These are phyloP conservation scores for Brachionichthys hirsutus DNA, from an alignment of 2,113 vertebrate genomes.

Conservation along the genomic window DNA sequence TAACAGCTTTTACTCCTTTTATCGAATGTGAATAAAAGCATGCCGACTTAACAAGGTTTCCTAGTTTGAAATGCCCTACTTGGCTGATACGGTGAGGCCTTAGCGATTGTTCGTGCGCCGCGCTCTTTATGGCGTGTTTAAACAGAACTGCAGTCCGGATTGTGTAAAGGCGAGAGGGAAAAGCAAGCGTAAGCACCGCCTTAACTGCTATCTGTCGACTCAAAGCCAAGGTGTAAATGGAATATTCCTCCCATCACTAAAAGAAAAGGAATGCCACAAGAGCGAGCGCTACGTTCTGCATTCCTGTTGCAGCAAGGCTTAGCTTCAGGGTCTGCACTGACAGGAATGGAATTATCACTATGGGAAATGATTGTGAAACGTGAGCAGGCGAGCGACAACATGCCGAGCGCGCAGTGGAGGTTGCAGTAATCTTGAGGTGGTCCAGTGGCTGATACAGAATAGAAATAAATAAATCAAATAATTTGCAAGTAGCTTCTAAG, in stretches of 20 bases:
- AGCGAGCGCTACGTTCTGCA: conserved; percentile 34
- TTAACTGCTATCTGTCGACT: background rate
- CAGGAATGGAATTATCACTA: conserved; percentile 11
- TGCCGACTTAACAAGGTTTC: background rate
- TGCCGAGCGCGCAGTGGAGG: background rate
- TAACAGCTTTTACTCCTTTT: background rate
- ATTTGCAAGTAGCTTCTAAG: background rate
- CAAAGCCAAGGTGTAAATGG: background rate
- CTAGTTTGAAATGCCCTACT: conserved; percentile 5
- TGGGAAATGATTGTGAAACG: conserved; percentile 30
- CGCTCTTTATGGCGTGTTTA: background rate
- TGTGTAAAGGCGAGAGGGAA: too few relatives aligned
- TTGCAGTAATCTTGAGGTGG: background rate
- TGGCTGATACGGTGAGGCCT: background rate
- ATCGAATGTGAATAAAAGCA: conserved; percentile 36
- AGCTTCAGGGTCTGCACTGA: conserved; percentile 35
- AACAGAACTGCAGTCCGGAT: too few relatives aligned
- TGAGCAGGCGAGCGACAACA: conserved; percentile 51
- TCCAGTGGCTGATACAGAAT: background rate
- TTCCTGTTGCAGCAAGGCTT: conserved; percentile 36
- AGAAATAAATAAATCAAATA: background rate
- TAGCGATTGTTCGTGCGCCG: background rate
- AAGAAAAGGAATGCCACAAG: conserved; percentile 30
- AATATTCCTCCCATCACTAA: conserved; percentile 16
- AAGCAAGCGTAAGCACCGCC: too few relatives aligned